A percentile compares a stretch with the other conserved stretches of the same genome.
Conservation (phyloP, 2,888 invertebrate species). For the Pristionchus arcanus region DNA sequence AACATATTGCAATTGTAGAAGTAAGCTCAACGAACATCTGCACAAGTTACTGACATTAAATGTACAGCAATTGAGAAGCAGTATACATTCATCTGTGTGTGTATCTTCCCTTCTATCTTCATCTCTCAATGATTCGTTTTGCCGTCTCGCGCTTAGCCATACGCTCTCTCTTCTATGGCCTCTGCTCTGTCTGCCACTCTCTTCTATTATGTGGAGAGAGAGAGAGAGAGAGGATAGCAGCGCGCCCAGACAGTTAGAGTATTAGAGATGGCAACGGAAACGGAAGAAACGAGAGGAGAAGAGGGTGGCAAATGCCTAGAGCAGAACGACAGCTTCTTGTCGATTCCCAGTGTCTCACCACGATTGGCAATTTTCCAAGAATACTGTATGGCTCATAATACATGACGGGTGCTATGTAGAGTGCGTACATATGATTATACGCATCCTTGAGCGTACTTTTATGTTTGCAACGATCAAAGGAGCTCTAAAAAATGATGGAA, state of each 20-base stretch:
- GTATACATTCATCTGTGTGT: not conserved
- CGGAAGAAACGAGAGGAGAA: constrained; percentile 17
- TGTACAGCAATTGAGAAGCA: not conserved
- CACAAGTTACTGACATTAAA: not conserved
- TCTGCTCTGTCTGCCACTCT: constrained; percentile 16
- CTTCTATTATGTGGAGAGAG: not conserved
- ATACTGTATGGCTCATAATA: constrained; percentile 33
- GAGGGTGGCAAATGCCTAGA: constrained; percentile 32
- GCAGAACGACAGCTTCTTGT: not conserved
- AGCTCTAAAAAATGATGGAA: too few relatives aligned
- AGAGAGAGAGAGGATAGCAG: not conserved
- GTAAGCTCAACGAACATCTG: not conserved
- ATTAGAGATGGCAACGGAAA: not conserved
- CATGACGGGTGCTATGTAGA: too few relatives aligned
- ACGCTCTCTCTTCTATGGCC: constrained; percentile 2
- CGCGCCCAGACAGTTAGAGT: constrained; percentile 13
- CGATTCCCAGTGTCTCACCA: not conserved
- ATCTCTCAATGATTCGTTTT: constrained; percentile 29
- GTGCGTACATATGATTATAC: too few relatives aligned
- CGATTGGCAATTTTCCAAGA: not conserved
- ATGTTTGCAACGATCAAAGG: too few relatives aligned
- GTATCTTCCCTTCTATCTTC: constrained; percentile 38
- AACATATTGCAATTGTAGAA: not conserved
- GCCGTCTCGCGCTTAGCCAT: constrained; percentile 14
- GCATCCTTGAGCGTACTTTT: too few relatives aligned